A percentile compares a stretch with the other conserved stretches of the same genome.
These are phyloP conservation scores for Zeus faber DNA, from an alignment of 2,113 vertebrate species.

Conservation along the genomic window DNA sequence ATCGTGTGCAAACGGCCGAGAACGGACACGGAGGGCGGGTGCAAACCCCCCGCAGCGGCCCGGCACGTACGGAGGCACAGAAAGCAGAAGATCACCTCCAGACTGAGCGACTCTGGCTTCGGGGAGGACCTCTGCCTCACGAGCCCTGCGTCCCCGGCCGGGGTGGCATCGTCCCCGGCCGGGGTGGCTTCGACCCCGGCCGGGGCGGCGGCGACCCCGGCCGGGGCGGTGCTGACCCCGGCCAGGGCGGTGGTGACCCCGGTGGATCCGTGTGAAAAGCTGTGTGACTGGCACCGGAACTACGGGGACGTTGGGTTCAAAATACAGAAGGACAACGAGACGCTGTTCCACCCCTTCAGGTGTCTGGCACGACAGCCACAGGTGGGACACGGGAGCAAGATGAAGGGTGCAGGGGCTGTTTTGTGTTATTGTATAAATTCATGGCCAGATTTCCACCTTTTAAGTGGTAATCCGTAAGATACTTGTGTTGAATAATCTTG, in stretches of 20 bases:
- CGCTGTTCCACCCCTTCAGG: slow-evolving; percentile 75
- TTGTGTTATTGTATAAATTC: no score
- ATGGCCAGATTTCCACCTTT: no score
- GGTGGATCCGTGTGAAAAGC: slow-evolving; percentile 1
- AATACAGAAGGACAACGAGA: slow-evolving; percentile 79
- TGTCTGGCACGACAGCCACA: slow-evolving; percentile 85
- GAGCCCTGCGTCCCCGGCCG: slow-evolving; percentile 10
- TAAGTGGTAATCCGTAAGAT: no score
- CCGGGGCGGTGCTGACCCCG: no score
- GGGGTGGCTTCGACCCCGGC: slow-evolving; percentile 20
- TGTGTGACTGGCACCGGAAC: slow-evolving; percentile 73
- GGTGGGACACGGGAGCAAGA: slow-evolving; percentile 73
- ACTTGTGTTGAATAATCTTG: no score
- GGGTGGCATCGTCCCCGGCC: slow-evolving; percentile 16
- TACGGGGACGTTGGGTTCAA: slow-evolving; percentile 85
- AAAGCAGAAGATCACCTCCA: slow-evolving; percentile 69
- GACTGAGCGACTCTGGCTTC: slow-evolving; percentile 77
- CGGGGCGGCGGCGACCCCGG: slow-evolving; percentile 4
- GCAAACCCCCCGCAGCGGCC: slow-evolving; percentile 54
- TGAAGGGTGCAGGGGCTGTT: no score
- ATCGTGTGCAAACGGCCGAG: no score
- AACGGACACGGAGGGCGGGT: no score
- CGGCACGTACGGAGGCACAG: slow-evolving; percentile 53
- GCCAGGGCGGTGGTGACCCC: neutral
- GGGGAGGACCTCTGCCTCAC: slow-evolving; percentile 70